Conservation (phyloP, 2,113 vertebrate species). For the Cinclus cinclus region DNA sequence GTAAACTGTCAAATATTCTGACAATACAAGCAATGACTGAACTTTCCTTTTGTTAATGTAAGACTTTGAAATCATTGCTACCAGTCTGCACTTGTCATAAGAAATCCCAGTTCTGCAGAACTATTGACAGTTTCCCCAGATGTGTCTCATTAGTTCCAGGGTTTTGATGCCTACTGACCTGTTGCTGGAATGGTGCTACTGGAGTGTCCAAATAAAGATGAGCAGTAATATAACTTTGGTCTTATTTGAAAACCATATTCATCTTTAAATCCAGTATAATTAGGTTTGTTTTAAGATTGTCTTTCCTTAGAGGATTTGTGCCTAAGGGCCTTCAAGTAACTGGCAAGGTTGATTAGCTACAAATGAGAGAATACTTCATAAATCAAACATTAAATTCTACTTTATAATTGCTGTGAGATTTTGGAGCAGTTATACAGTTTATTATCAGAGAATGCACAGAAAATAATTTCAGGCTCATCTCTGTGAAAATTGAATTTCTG, state of each 20-base stretch:
- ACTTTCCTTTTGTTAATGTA: background rate
- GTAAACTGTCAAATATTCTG: background rate
- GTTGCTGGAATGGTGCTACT: background rate
- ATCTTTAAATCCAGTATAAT: background rate
- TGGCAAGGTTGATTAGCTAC: background rate
- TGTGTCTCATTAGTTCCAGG: background rate
- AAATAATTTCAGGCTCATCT: background rate
- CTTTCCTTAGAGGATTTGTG: background rate
- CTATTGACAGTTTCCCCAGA: background rate
- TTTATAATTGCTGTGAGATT: constrained; percentile 2
- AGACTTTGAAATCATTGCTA: background rate
- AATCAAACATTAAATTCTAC: background rate
- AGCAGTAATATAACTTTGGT: background rate
- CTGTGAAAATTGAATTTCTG: background rate
- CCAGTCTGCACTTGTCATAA: background rate
- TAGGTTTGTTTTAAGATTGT: background rate
- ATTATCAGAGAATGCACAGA: background rate
- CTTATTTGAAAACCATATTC: background rate
- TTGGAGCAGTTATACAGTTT: background rate
- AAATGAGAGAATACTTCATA: background rate
- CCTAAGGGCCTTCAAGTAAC: background rate
- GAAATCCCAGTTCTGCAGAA: background rate
- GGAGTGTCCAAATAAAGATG: background rate
- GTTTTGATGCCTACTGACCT: background rate
- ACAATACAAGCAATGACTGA: background rate